phyloP scores from a whole-genome alignment of 2,113 vertebrate species.

The Macroglossus sobrinus region DNA sequence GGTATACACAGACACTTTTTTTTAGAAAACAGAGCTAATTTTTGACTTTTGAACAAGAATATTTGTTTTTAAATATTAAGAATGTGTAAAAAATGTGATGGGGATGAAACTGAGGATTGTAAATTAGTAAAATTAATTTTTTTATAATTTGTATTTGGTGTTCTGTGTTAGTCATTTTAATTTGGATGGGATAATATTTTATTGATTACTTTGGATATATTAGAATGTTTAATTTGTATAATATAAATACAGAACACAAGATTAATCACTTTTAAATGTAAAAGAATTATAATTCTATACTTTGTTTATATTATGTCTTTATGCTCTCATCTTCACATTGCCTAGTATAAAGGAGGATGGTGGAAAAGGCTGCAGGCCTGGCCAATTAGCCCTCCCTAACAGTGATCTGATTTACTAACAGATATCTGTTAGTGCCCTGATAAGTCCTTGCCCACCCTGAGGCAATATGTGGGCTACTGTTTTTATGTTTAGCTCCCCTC shows the following conservation, averaged over 20 bases:
- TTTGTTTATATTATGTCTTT: background rate
- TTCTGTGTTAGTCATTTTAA: background rate
- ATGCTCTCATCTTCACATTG: background rate
- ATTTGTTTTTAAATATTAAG: background rate
- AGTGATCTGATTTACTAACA: background rate
- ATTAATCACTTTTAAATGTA: background rate
- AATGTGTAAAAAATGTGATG: background rate
- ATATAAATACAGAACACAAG: background rate
- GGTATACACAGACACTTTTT: background rate
- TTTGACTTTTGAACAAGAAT: background rate
- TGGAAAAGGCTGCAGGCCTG: background rate
- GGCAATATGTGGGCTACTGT: background rate
- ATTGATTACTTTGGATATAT: background rate
- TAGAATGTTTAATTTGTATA: constrained; percentile 20
- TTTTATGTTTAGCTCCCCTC: background rate
- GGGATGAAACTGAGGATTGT: background rate
- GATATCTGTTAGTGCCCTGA: background rate
- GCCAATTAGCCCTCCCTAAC: background rate
- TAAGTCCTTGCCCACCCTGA: background rate
- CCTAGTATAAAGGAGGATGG: background rate
- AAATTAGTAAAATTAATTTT: background rate
- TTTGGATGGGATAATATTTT: background rate
- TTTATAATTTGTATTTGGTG: background rate
- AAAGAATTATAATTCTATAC: background rate
- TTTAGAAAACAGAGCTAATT: background rate